Evolutionary conservation across 2,888 invertebrate species (phyloP).

Genomic region (Orchestes rusci): DNA sequence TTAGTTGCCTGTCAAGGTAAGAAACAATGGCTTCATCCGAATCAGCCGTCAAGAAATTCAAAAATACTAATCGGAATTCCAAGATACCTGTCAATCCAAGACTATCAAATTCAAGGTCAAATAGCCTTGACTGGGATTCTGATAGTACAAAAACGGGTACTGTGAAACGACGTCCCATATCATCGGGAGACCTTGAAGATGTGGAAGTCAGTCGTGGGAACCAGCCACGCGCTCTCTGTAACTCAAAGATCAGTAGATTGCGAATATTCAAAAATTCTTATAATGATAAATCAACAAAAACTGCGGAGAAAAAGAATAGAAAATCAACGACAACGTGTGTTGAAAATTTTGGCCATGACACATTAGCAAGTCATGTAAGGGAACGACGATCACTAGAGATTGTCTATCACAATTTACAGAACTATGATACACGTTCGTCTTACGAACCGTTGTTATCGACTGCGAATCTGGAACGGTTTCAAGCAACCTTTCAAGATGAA

Average conservation of each 20-base stretch:
- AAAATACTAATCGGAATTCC: conserved; percentile 8
- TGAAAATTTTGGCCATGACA: too few relatives aligned
- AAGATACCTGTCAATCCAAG: conserved; percentile 19
- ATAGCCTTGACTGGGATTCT: conserved; percentile 62
- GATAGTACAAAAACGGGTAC: conserved; percentile 65
- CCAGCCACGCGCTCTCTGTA: background rate
- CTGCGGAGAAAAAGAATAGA: too few relatives aligned
- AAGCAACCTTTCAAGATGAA: too few relatives aligned
- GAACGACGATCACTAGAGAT: background rate
- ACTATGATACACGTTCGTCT: background rate
- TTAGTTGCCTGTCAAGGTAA: too few relatives aligned
- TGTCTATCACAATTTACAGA: background rate
- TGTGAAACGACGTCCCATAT: conserved; percentile 59
- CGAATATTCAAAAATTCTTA: too few relatives aligned
- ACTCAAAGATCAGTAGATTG: too few relatives aligned
- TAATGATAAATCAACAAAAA: too few relatives aligned
- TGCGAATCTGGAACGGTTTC: too few relatives aligned
- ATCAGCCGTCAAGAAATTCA: too few relatives aligned
- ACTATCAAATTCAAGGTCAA: conserved; percentile 27
- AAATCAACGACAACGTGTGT: too few relatives aligned
- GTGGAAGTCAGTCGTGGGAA: background rate
- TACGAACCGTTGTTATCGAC: background rate
- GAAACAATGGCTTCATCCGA: too few relatives aligned
- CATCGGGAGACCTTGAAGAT: conserved; percentile 30
- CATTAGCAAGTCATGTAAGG: background rate